These are phyloP conservation scores for Leptopilina syphax DNA, from an alignment of 2,888 invertebrate genomes.

Conservation along the genomic window DNA sequence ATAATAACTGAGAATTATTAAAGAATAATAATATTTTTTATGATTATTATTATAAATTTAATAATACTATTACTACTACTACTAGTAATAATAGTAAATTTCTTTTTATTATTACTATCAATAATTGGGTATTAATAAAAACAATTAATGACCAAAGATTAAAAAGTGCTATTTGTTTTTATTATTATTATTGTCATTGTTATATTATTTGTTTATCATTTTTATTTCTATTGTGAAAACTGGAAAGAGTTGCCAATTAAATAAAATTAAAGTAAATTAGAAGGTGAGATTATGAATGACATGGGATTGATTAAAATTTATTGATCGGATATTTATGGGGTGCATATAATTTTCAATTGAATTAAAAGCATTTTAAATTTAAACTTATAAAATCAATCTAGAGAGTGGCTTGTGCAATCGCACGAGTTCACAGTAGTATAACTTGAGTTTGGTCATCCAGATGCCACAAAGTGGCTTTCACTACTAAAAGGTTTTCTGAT, in stretches of 20 bases:
- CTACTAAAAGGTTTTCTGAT: constrained; percentile 9
- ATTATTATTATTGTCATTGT: too few relatives aligned
- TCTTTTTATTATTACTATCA: too few relatives aligned
- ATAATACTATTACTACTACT: too few relatives aligned
- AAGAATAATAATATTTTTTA: too few relatives aligned
- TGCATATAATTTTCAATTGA: neutral
- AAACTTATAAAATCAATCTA: constrained; percentile 14
- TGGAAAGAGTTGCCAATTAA: neutral
- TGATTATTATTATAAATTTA: too few relatives aligned
- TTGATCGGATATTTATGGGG: neutral
- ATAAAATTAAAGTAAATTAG: neutral
- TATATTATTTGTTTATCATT: too few relatives aligned
- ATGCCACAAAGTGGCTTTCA: neutral
- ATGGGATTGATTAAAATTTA: neutral
- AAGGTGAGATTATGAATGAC: neutral
- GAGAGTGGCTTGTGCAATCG: constrained; percentile 8
- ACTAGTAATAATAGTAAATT: too few relatives aligned
- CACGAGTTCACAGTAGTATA: constrained; percentile 14
- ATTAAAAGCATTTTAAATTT: constrained; percentile 14
- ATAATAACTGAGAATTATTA: too few relatives aligned
- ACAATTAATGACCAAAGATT: too few relatives aligned
- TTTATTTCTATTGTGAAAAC: too few relatives aligned
- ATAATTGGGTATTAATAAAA: too few relatives aligned
- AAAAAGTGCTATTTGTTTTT: too few relatives aligned
- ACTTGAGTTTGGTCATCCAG: constrained; percentile 8